Percentiles rank a stretch among this genome's conserved stretches.
Conservation (phyloP, 2,797 vertebrate genomes). For the Phoeniculus purpureus region DNA sequence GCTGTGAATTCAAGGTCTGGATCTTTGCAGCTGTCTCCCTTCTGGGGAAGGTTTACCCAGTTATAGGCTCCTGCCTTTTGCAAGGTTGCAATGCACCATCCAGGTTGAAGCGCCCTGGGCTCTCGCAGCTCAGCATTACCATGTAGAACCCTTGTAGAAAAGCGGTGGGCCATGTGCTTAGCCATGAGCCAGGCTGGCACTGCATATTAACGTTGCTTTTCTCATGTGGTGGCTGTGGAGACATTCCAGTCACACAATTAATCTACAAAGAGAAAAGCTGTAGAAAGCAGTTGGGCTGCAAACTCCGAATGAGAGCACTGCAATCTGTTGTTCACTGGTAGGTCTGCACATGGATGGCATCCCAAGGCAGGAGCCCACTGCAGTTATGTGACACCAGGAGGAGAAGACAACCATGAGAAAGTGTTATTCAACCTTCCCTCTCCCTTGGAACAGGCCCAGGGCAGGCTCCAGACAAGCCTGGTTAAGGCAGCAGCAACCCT, state of each 20-base stretch:
- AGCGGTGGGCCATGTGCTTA: neutral
- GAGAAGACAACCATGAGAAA: neutral
- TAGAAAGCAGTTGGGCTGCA: slow-evolving; percentile 25
- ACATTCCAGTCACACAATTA: slow-evolving; percentile 59
- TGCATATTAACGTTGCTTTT: neutral
- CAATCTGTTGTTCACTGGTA: neutral
- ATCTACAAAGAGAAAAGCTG: slow-evolving; percentile 51
- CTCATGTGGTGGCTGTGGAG: neutral
- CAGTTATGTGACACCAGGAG: neutral
- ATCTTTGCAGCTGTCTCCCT: slow-evolving; percentile 21
- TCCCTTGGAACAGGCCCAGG: fast-evolving
- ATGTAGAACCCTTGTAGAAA: neutral
- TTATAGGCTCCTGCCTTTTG: neutral
- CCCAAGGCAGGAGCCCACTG: neutral
- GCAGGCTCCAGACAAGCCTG: neutral
- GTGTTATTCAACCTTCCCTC: neutral
- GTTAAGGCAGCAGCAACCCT: neutral
- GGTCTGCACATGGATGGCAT: neutral
- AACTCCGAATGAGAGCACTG: slow-evolving; percentile 12
- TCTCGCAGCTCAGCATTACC: neutral
- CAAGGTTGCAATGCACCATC: neutral
- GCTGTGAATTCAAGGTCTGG: slow-evolving; percentile 2
- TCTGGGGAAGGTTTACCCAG: neutral
- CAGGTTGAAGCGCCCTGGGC: neutral
- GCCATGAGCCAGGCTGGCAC: neutral